Base-by-base conservation (phyloP, 23 tunicate species). In the Trididemnum miniatum region DNA sequence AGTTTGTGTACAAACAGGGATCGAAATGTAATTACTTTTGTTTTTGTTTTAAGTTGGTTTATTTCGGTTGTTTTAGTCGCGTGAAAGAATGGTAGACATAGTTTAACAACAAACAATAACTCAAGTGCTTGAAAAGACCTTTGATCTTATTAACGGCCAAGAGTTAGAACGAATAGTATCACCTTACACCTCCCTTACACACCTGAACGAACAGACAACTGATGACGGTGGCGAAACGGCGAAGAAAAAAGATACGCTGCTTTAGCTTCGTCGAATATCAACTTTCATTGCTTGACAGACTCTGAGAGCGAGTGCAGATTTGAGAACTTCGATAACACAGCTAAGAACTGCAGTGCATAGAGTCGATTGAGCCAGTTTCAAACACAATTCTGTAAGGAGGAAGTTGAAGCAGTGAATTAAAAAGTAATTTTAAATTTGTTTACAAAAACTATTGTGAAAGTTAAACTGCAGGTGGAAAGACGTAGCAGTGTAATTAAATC, bases 41-140 rank as follows among this genome's bases (percentile, higher is more conserved):
- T 62, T 62, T 62, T 5, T 26, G 15, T 3, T n/a, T 20, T 3
- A 62, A 62, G 26, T 18, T 26, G n/a, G 67, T 62, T 62, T 20
- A 20, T 71, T 71, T 71, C n/a, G 44, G 76, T 33, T 71, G 76
- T 71, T 37, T 9, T 15, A 71, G 76, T 71, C 76, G 76, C 38
- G 76, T 37, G 76, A 9, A 34, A 5, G 35, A 5, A 33, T 33
- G 28, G 39, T 34, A 18, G 37, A 35, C 22, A 31, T 3, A 71
- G 76, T 35, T 71, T 71, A 31, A 18, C 76, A 71, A 71, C 76
- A 71, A 71, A 71, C 76, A 31, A 31, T 20, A 5, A 18, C 3
- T 7, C 5, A n/a, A 35, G 9, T 35, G 9, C 9, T 20, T 7
- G 26, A 37, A 71, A 15, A 33, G 5, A 20, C 36, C 76, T 71